Base-by-base conservation (phyloP, 2,113 vertebrate species). In the Phodopus roborovskii region DNA sequence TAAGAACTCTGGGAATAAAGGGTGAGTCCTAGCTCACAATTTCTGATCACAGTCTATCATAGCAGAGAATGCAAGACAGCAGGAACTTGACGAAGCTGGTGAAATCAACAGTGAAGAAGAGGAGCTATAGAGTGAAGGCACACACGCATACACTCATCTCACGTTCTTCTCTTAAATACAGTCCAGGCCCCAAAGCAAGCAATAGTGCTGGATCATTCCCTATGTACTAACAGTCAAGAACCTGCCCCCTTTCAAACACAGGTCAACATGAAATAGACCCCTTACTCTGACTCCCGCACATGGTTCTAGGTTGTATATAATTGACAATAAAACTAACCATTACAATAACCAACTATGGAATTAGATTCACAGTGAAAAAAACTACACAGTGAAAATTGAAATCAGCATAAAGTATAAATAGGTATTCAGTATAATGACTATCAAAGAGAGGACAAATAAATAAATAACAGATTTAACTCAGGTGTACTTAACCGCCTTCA, bases 371-470 rank as follows among this genome's bases (percentile, higher is more conserved):
- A 90, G 53, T 88, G 88, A 74, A 96, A 95, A 95, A 45, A 93
- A 45, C 28, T 62, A 82, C 77, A 79, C 60, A 33, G 45, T 30
- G 74, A 86, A 88, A 93, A 96, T 20, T 78, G 88, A 96, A 96
- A 97, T 97, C 95, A 96, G 86, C 39, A 94, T 60, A 73, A 11
- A 78, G 7, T 17, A 62, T 45, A 28, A n/a, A 0, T 58, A 95
- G 58, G n/a, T 82, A 33, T 90, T 93, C 16, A 71, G 78, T 96
- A 90, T 39, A 78, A 74, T 79, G 91, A 96, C 82, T 97, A 74
- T 45, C 92, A 92, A 74, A 95, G 94, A 97, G 92, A 96, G n/a
- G 85, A 88, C 95, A 92, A 96, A 92, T 83, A 50, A 70, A 70
- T 2, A 71, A 71, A 56, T 56, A 71, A n/a, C 70, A 71, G 7